These are phyloP conservation scores for Crocidura indochinensis DNA, from an alignment of 2,797 vertebrate genomes.

Conservation along the genomic window DNA sequence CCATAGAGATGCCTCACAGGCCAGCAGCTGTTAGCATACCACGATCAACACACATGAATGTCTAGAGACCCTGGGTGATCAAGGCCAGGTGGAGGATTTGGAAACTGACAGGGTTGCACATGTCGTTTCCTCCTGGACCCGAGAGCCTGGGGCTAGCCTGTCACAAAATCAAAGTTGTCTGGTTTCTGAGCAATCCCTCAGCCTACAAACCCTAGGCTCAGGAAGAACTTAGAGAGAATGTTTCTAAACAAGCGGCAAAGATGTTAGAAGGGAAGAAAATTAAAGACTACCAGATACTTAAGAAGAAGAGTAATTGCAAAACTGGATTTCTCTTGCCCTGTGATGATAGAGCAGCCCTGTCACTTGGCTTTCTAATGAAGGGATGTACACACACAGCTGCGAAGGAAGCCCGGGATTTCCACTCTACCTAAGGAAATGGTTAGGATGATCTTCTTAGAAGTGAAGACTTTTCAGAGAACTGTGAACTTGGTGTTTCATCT, in stretches of 20 bases:
- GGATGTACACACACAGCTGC: background rate
- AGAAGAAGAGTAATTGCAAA: background rate
- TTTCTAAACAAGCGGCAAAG: slow-evolving; percentile 5
- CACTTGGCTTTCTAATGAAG: background rate
- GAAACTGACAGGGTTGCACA: background rate
- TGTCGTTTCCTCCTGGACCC: background rate
- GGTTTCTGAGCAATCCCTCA: background rate
- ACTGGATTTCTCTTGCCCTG: background rate
- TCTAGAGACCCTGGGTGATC: slow-evolving; percentile 49
- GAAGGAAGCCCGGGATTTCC: background rate
- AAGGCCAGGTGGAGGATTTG: slow-evolving; percentile 42
- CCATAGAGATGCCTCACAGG: background rate
- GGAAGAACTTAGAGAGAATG: background rate
- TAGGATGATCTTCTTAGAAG: background rate
- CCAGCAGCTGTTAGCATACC: slow-evolving; percentile 63
- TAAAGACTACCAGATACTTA: background rate
- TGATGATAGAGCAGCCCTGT: background rate
- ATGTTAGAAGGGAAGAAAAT: background rate
- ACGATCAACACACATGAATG: slow-evolving; percentile 54
- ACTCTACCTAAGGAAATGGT: background rate
- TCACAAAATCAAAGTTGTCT: background rate
- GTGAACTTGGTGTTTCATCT: background rate
- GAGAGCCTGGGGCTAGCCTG: slow-evolving; percentile 18
- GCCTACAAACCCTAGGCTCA: background rate
- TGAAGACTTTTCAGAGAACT: background rate